These are phyloP conservation scores for Drosophila pruinosa DNA, from an alignment of 1,140 invertebrate species.

Conservation along the genomic window DNA sequence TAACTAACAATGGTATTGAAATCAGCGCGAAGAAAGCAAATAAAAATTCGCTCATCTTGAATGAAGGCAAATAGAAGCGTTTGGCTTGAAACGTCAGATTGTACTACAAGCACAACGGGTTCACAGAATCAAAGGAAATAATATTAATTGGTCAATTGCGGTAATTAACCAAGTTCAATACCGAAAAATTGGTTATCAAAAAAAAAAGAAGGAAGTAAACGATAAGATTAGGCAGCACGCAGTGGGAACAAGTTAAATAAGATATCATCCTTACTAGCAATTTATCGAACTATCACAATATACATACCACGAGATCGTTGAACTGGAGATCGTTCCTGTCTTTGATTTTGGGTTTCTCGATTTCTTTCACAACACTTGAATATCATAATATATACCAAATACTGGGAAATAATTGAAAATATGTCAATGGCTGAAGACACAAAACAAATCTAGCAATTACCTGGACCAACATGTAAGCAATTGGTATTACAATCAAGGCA, in stretches of 20 bases:
- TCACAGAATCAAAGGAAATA: background rate
- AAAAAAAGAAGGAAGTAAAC: too few relatives aligned
- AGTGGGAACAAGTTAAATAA: too few relatives aligned
- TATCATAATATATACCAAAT: constrained; percentile 14
- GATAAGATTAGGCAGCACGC: too few relatives aligned
- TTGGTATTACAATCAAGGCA: constrained; percentile 30
- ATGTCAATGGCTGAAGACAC: background rate
- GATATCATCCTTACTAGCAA: too few relatives aligned
- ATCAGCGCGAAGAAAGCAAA: constrained; percentile 14
- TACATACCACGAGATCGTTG: constrained; percentile 38
- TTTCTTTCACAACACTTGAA: background rate
- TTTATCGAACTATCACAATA: too few relatives aligned
- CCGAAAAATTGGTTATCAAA: too few relatives aligned
- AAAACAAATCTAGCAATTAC: constrained; percentile 19
- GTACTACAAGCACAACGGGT: too few relatives aligned
- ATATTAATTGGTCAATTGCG: background rate
- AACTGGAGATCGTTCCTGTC: background rate
- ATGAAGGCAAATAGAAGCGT: too few relatives aligned
- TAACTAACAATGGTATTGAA: constrained; percentile 30
- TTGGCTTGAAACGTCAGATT: background rate
- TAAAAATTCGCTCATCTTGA: background rate
- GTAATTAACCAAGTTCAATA: constrained; percentile 35
- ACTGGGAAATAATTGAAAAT: constrained; percentile 6
- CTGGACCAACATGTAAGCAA: constrained; percentile 45
- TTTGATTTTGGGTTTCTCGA: background rate